phyloP scores from a whole-genome alignment of 1,140 invertebrate genomes.

The Aphelinus atriplicis region DNA sequence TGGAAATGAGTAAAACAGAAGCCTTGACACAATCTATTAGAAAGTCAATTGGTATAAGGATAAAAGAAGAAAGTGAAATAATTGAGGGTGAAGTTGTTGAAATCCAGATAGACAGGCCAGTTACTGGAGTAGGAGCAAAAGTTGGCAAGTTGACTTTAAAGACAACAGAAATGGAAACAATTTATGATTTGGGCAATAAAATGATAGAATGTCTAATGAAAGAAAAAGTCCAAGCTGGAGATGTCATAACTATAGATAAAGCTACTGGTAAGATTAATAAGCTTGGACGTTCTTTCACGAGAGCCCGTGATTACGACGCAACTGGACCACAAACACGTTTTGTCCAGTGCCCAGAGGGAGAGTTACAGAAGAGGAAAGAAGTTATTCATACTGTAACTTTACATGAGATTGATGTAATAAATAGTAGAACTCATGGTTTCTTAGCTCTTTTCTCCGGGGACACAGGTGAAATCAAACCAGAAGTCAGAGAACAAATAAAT shows the following conservation, averaged over 20 bases:
- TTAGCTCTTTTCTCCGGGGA: constrained; percentile 97
- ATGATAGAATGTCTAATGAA: constrained; percentile 98
- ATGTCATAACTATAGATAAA: constrained; percentile 98
- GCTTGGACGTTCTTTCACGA: constrained; percentile 93
- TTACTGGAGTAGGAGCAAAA: constrained; percentile 89
- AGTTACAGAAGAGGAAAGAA: constrained; percentile 98
- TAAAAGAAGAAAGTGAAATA: constrained; percentile 98
- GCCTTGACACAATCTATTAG: constrained; percentile 96
- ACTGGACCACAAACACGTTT: constrained; percentile 93
- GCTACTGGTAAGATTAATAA: constrained; percentile 97
- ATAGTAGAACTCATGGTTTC: constrained; percentile 96
- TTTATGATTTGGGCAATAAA: constrained; percentile 98
- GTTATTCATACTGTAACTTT: constrained; percentile 97
- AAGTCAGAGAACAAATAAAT: constrained; percentile 98
- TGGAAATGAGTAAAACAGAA: constrained; percentile 99
- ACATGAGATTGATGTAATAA: constrained; percentile 99
- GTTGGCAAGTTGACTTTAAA: constrained; percentile 95
- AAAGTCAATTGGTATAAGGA: constrained; percentile 97
- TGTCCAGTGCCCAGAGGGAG: constrained; percentile 98
- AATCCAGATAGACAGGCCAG: constrained; percentile 94
- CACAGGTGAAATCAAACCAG: constrained; percentile 98
- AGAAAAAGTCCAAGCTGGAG: constrained; percentile 96
- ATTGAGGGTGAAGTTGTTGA: constrained; percentile 99
- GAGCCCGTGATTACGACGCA: constrained; percentile 97
- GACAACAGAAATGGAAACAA: constrained; percentile 99